A percentile compares a stretch with the other conserved stretches of the same genome.
These are phyloP conservation scores for Ctenomys sociabilis DNA, from an alignment of 2,113 vertebrate genomes.

Conservation along the genomic window DNA sequence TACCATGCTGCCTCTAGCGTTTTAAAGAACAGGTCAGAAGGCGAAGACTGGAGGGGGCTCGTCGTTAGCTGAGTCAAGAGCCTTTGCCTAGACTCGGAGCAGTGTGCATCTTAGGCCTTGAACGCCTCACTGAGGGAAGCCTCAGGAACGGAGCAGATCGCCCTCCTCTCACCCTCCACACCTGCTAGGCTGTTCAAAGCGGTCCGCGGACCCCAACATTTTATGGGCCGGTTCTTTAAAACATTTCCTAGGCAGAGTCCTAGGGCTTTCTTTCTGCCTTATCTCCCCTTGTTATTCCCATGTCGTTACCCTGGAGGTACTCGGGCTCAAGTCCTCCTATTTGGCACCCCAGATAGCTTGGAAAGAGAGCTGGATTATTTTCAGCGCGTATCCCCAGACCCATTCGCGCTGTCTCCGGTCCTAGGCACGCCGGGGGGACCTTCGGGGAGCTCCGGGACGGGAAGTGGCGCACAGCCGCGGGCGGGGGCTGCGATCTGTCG, in stretches of 20 bases:
- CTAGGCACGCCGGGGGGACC: not conserved
- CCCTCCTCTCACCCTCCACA: not conserved
- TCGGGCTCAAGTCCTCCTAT: not conserved
- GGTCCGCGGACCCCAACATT: not conserved
- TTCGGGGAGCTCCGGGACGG: not conserved
- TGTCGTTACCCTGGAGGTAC: not conserved
- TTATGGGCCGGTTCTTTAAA: not conserved
- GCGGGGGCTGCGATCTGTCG: not conserved
- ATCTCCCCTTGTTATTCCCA: not conserved
- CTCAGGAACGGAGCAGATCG: not conserved
- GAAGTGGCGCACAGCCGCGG: not conserved
- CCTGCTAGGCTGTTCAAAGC: not conserved
- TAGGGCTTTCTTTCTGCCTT: not conserved
- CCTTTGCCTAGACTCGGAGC: not conserved
- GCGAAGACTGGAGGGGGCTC: not conserved
- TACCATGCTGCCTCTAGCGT: conserved; percentile 69
- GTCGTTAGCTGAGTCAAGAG: not conserved
- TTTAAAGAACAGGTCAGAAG: not conserved
- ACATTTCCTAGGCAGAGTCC: not conserved
- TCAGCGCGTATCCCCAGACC: not conserved
- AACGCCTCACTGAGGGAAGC: not conserved
- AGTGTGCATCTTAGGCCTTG: not conserved
- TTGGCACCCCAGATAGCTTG: not conserved
- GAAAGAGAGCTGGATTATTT: not conserved
- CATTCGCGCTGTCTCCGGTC: not conserved